These are phyloP conservation scores for Burhinus bistriatus DNA, from an alignment of 2,113 vertebrate genomes.

Conservation along the genomic window DNA sequence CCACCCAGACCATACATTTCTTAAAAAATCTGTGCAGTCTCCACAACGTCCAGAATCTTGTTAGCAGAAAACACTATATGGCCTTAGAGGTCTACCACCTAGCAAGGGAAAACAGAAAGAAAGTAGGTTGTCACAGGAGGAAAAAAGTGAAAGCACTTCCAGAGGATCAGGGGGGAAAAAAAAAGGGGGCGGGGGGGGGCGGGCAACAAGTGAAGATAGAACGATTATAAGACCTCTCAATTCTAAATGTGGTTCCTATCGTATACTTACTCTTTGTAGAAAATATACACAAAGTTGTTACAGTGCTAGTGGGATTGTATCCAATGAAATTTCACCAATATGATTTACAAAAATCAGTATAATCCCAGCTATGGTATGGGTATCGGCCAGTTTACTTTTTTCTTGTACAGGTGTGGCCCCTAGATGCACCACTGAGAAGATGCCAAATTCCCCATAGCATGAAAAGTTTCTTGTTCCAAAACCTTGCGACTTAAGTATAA, in stretches of 20 bases:
- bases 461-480: not conserved
- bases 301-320: not conserved
- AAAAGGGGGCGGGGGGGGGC: accelerated
- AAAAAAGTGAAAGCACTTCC: not conserved
- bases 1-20: not conserved
- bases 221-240: not conserved
- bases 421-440: not conserved
- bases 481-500: not conserved
- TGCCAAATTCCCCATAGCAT: not conserved
- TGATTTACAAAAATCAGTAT: not conserved
- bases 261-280: not conserved
- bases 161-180: not conserved
- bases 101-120: not conserved
- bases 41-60: not conserved
- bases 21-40: not conserved
- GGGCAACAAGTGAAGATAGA: not conserved
- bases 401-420: not conserved
- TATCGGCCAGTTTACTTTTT: not conserved
- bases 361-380: not conserved
- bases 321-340: not conserved
- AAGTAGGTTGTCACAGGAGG: not conserved
- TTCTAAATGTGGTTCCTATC: not conserved
- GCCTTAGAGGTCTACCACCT: not conserved
- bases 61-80: not conserved
- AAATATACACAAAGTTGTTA: not conserved